A percentile compares a stretch with the other conserved stretches of the same genome.
These are phyloP conservation scores for Heliconius hewitsoni DNA, from an alignment of 1,140 invertebrate species.

Conservation along the genomic window DNA sequence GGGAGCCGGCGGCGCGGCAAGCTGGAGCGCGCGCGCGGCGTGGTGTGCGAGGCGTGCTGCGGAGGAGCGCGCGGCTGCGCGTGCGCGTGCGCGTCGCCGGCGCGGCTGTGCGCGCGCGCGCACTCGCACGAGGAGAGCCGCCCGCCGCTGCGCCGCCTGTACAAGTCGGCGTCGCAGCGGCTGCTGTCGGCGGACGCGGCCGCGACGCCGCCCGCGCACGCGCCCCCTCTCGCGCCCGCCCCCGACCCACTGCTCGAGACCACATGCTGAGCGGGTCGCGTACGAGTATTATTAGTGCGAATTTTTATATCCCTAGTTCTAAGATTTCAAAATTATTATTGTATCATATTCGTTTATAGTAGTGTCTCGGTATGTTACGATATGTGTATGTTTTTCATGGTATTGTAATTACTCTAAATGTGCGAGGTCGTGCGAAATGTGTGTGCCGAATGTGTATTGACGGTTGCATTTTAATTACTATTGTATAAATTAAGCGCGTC, in stretches of 20 bases:
- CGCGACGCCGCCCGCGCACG: slow-evolving; percentile 68
- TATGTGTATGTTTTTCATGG: slow-evolving; percentile 66
- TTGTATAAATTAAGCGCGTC: slow-evolving; percentile 12
- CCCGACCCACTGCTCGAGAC: slow-evolving; percentile 71
- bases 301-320: slow-evolving; percentile 74
- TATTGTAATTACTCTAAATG: slow-evolving; percentile 67
- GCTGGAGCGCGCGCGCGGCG: slow-evolving; percentile 54
- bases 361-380: slow-evolving; percentile 54
- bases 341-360: slow-evolving; percentile 63
- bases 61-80: slow-evolving; percentile 39
- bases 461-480: slow-evolving; percentile 54
- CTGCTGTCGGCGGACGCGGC: slow-evolving; percentile 44
- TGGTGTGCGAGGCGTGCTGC: slow-evolving; percentile 58
- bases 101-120: slow-evolving; percentile 46
- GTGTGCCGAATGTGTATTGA: slow-evolving; percentile 51
- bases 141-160: slow-evolving; percentile 55
- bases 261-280: slow-evolving; percentile 63
- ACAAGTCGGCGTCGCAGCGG: slow-evolving; percentile 59
- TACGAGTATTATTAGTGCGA: slow-evolving; percentile 76
- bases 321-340: slow-evolving; percentile 76
- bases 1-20: slow-evolving; percentile 47
- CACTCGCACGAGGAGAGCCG: slow-evolving; percentile 60
- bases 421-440: slow-evolving; percentile 65
- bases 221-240: slow-evolving; percentile 35
- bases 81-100: slow-evolving; percentile 43